Base-by-base conservation (phyloP, 2,797 vertebrate genomes). In the Ctenochaetus hawaiiensis region DNA sequence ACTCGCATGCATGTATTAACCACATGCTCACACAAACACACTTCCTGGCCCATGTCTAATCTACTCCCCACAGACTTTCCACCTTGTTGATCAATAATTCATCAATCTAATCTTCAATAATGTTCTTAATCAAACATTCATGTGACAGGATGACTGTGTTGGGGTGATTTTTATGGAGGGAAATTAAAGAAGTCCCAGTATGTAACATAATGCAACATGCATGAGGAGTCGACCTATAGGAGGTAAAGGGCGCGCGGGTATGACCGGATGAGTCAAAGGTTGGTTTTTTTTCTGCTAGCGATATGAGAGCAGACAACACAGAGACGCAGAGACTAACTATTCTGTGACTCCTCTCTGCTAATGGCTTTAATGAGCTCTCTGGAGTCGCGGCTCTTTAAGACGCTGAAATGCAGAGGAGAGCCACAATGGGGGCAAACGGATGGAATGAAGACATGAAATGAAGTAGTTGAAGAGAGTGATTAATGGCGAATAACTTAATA, bases 361-460 rank as follows among this genome's bases (percentile, higher is more conserved):
- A 90, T 89, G 88, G 87, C 67, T 80, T 77, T 92, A 93, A 93
- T 91, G 88, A 92, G 90, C 69, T 83, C 84, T 83, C 79, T 48
- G 68, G 82, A 84, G 88, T 64, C 26, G 0, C 12, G 14, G 69
- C 80, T 85, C 75, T 81, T 81, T 59, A 73, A 83, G 83, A 72
- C 11, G 1, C 56, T 62, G 67, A 63, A 51, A 72, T 48, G 58
- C 67, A 20, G 44, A 47, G 11, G 26, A 67, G 72, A 72, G 63
- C 61, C 80, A 76, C 67, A 69, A 72, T 22, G 67, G 47, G 77
- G 39, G 66, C 57, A 75, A 74, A 67, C 6, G 23, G 45, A 65
- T 69, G 44, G 66, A 83, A 87, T 53, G 61, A 75, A 76, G 81
- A 86, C 63, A 41, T 77, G 77, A 78, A 39, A 78, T 34, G 60